Base-by-base conservation (phyloP, 2,888 invertebrate genomes). In the Tortrix viridana region DNA sequence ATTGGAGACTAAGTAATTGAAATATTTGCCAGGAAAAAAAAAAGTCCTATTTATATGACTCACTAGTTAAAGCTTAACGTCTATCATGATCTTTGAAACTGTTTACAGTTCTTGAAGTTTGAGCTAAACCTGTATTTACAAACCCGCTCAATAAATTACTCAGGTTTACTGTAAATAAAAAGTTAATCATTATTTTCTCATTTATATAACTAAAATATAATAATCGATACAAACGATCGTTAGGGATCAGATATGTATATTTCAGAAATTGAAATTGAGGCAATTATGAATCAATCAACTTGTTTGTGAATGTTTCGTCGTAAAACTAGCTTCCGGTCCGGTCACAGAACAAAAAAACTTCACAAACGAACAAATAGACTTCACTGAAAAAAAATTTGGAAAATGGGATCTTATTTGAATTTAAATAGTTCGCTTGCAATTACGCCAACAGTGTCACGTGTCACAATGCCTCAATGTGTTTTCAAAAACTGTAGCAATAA, bases 121-220 rank as follows among this genome's bases (percentile, higher is more conserved):
- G 53, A 41, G 38, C 41, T 53, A 53, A 41, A 53, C 38, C 53
- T 38, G 38, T 53, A 53, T 22, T 53, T 22, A 53, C 50, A 41
- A 41, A 53, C 20, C n/a, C 1, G 20, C 38, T 6, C 20, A 9
- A 19, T n/a, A 41, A 53, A 41, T 37, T 37, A 37, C 50, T 6
- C 16, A 19, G 19, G 3, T 32, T 32, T 37, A 19, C 19, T 32
- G 14, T 7, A 26, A 19, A 14, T 50, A 49, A 49, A 32, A 32
- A 32, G 32, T 19, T 53, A 53, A 41, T 53, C 16, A 41, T 41
- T 53, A 9, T 44, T 22, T 4, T 0, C 14, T 53, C 41, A 23
- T 37, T 38, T 20, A 19, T 2, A 37, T 50, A 37, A 37, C 5
- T 7, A 5, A 41, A 0, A 14, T 41, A 16, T 41, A 14, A 23